A percentile compares a stretch with the other conserved stretches of the same genome.
Conservation (phyloP, 2,888 invertebrate species). For the Syritta pipiens region DNA sequence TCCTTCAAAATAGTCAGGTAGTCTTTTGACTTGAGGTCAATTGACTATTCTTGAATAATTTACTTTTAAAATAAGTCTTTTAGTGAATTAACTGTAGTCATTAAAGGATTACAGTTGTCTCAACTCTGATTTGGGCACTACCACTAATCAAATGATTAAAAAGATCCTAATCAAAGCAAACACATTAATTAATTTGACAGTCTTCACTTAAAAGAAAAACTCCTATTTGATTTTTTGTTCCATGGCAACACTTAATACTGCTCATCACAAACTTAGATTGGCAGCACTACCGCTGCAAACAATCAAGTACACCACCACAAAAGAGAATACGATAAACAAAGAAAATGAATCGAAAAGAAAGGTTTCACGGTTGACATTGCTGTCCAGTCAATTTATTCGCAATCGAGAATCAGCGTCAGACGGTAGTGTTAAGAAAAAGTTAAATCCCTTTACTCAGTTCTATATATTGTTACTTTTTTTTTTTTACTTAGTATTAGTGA, state of each 20-base stretch:
- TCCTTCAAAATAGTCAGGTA: too few species aligned
- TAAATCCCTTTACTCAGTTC: neutral
- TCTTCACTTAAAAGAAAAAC: neutral
- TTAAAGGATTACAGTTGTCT: too few species aligned
- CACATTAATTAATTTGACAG: too few species aligned
- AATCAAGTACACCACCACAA: neutral
- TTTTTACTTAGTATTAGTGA: neutral
- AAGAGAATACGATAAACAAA: slow-evolving; percentile 24
- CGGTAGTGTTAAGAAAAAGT: slow-evolving; percentile 14
- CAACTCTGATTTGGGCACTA: too few species aligned
- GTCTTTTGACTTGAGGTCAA: too few species aligned
- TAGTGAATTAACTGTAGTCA: too few species aligned
- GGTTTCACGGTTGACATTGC: slow-evolving; percentile 23
- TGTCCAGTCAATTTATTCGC: slow-evolving; percentile 16
- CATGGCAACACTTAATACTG: too few species aligned
- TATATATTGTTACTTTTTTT: neutral
- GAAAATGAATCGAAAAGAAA: slow-evolving; percentile 15
- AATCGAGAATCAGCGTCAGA: slow-evolving; percentile 2
- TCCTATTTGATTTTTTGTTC: neutral
- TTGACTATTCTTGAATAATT: too few species aligned
- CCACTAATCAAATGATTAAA: too few species aligned
- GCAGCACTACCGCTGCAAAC: slow-evolving; percentile 15
- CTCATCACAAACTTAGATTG: neutral
- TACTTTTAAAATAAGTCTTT: too few species aligned
- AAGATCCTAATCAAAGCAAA: too few species aligned